These are phyloP conservation scores for Chamaetylas fuelleborni DNA, from an alignment of 2,113 vertebrate species.

Conservation along the genomic window DNA sequence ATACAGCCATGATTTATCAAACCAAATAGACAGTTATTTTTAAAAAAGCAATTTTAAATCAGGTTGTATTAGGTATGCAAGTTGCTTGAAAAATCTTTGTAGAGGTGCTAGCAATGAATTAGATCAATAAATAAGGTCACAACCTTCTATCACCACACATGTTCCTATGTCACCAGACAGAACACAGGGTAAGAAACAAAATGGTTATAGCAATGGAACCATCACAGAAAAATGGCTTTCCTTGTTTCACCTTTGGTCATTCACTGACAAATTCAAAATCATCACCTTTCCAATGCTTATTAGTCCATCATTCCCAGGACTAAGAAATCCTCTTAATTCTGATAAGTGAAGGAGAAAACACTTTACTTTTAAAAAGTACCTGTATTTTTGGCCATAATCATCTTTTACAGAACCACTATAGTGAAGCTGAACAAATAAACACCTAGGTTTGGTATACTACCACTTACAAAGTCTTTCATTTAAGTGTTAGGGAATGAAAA, in stretches of 20 bases:
- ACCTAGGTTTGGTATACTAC: not conserved
- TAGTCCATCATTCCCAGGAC: not conserved
- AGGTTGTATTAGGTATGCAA: not conserved
- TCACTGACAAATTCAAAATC: not conserved
- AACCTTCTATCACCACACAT: fast-evolving
- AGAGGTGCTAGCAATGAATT: not conserved
- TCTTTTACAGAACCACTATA: not conserved
- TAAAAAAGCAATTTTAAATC: not conserved
- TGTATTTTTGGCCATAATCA: not conserved
- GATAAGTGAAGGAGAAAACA: not conserved
- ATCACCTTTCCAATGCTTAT: not conserved
- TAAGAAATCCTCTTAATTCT: not conserved
- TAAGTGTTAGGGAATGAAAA: not conserved
- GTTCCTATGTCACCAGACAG: not conserved
- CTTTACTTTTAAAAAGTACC: not conserved
- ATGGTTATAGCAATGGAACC: fast-evolving
- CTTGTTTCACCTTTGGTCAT: not conserved
- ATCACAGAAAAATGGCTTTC: not conserved
- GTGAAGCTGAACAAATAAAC: not conserved
- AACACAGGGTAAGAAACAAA: not conserved
- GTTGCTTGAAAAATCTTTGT: not conserved
- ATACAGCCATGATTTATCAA: not conserved
- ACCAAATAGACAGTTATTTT: not conserved
- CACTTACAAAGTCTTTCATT: not conserved
- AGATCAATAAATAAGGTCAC: not conserved